Conservation (phyloP, 2,797 vertebrate species). For the Lophius americanus region DNA sequence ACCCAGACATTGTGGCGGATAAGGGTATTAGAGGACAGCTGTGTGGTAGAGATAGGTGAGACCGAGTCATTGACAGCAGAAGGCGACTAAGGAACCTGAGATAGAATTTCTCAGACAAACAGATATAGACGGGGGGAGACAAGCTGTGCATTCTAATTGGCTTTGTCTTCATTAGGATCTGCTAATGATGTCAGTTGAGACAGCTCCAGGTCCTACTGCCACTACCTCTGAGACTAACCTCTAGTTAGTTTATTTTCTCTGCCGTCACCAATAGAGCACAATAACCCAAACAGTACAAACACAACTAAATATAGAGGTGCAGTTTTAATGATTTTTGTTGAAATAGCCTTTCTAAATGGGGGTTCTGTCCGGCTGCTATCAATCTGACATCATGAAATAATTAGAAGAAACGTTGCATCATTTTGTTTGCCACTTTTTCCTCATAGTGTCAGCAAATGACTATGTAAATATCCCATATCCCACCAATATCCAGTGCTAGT, state of each 20-base stretch:
- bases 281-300: background rate
- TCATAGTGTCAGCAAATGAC: no score
- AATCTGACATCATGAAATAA: no score
- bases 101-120: background rate
- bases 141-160: slow-evolving; percentile 44
- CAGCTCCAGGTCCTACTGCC: slow-evolving; percentile 24
- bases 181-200: slow-evolving; percentile 65
- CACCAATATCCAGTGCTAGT: no score
- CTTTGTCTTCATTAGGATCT: slow-evolving; percentile 64
- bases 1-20: background rate
- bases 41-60: background rate
- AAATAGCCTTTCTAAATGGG: no score
- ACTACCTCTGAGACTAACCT: slow-evolving; percentile 7
- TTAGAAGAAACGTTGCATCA: no score
- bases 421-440: no score
- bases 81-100: slow-evolving; percentile 8
- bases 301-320: background rate
- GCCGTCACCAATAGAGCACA: slow-evolving; percentile 6
- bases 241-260: background rate
- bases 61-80: slow-evolving; percentile 8
- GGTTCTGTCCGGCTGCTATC: no score
- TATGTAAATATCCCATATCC: no score
- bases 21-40: background rate
- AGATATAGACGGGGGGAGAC: slow-evolving; percentile 22
- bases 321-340: no score